Percentiles rank a stretch among this genome's conserved stretches.
Evolutionary conservation across 2,797 vertebrate species (phyloP).

Genomic region (Aulostomus chinensis): DNA sequence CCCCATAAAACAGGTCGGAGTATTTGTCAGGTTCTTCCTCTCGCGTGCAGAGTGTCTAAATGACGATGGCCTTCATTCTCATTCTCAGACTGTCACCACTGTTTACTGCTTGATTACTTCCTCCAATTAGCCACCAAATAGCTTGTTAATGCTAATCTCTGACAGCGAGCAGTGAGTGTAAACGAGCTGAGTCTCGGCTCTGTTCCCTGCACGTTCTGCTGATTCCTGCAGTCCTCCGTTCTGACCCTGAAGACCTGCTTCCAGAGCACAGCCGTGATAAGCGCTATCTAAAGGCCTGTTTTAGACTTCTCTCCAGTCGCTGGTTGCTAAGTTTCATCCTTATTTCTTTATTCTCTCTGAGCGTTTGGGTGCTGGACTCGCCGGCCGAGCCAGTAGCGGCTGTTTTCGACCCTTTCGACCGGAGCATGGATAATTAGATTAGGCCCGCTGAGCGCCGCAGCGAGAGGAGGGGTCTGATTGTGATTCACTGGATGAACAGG

Average conservation of each 20-base stretch:
- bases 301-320: too few relatives aligned
- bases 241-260: constrained; percentile 10
- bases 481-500: constrained; percentile 58
- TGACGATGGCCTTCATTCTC: not conserved
- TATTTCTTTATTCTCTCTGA: too few relatives aligned
- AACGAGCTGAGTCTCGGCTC: not conserved
- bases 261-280: too few relatives aligned
- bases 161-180: not conserved
- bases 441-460: constrained; percentile 74
- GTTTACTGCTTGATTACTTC: too few relatives aligned
- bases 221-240: not conserved
- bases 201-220: not conserved
- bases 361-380: too few relatives aligned
- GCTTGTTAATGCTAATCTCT: constrained; percentile 5
- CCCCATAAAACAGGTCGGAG: too few relatives aligned
- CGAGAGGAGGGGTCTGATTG: constrained; percentile 47
- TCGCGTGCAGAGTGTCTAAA: not conserved
- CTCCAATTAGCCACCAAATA: constrained; percentile 1
- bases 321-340: too few relatives aligned
- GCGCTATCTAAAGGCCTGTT: too few relatives aligned
- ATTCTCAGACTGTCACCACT: not conserved
- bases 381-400: constrained; percentile 65
- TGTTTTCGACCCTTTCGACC: constrained; percentile 63
- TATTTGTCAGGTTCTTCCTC: too few relatives aligned
- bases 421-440: constrained; percentile 87